phyloP scores from a whole-genome alignment of 1,140 invertebrate species.

The Cyclargus thomasi region DNA sequence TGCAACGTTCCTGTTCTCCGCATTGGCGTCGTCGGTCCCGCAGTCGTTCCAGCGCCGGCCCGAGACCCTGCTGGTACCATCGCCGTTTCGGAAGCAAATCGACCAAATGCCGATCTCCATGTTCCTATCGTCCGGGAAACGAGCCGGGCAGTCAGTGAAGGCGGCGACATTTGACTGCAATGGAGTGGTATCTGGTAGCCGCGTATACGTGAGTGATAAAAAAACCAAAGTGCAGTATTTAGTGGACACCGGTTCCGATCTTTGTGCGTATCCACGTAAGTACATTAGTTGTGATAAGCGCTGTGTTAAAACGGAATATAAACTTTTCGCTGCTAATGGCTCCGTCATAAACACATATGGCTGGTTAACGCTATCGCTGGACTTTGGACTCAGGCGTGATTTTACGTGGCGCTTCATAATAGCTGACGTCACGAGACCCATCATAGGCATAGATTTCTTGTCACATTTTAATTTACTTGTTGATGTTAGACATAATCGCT shows the following conservation, averaged over 20 bases:
- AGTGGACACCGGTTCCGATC: constrained; percentile 24
- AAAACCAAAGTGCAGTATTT: constrained; percentile 24
- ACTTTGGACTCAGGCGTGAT: not conserved
- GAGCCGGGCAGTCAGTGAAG: constrained; percentile 27
- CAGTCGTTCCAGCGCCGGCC: constrained; percentile 20
- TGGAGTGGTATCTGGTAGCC: constrained; percentile 22
- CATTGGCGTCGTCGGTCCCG: constrained; percentile 18
- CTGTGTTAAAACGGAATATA: not conserved
- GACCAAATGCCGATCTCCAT: constrained; percentile 26
- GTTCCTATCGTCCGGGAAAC: constrained; percentile 28
- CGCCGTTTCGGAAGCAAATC: constrained; percentile 26
- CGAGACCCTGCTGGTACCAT: constrained; percentile 30
- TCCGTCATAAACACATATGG: not conserved
- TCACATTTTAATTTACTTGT: not conserved
- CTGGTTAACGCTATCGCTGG: not conserved
- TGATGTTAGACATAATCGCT: constrained; percentile 3
- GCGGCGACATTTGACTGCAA: constrained; percentile 27
- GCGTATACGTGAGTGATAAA: constrained; percentile 29
- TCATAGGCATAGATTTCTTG: not conserved
- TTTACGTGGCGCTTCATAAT: not conserved
- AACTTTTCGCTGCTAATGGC: not conserved
- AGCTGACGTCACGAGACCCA: not conserved
- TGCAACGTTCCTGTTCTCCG: not conserved
- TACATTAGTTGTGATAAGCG: not conserved
- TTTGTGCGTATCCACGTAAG: constrained; percentile 22